Base-by-base conservation (phyloP, 2,113 vertebrate species). In the Marmota flaviventris region DNA sequence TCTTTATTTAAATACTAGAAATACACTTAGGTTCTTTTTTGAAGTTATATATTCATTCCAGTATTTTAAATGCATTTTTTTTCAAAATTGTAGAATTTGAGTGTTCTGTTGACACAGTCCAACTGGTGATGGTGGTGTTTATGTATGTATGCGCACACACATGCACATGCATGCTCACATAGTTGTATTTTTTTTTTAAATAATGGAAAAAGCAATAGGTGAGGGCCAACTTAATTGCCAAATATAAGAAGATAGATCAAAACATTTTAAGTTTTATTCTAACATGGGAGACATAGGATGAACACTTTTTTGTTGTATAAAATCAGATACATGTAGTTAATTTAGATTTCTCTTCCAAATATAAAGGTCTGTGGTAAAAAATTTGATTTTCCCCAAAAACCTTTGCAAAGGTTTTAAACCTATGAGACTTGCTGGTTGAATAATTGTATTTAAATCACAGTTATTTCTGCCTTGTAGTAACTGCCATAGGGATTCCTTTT, bases 261-360 rank as follows among this genome's bases (percentile, higher is more conserved):
- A 89, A 51, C 73, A 42, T 92, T 83, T 39, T 79, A 70, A 79
- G 11, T 76, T 75, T 94, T 83, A 82, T 92, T 93, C 20, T 67
- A 93, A 90, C 25, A 48, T 87, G 58, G 39, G 32, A 92, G 63
- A 65, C 17, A 22, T 22, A 85, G 39, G 1, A 81, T 92, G 86
- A 82, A 78, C 42, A 22, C 7, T 61, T 87, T 78, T n/a, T 82
- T 20, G 77, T 95, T 61, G 77, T 76, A 93, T 88, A 67, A 82
- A 93, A 79, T n/a, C 48, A 34, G 78, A 8, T 84, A 32, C 56
- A 45, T 87, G 92, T 75, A 63, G 48, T 93, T 61, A 16, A 12
- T 94, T 84, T 93, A 94, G 89, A 75, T 73, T 89, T 94, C 51
- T 94, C 37, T 94, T 83, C 58, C n/a, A 85, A 51, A 83, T 92